phyloP scores from a whole-genome alignment of 2,113 vertebrate genomes.

The Crypturellus undulatus region DNA sequence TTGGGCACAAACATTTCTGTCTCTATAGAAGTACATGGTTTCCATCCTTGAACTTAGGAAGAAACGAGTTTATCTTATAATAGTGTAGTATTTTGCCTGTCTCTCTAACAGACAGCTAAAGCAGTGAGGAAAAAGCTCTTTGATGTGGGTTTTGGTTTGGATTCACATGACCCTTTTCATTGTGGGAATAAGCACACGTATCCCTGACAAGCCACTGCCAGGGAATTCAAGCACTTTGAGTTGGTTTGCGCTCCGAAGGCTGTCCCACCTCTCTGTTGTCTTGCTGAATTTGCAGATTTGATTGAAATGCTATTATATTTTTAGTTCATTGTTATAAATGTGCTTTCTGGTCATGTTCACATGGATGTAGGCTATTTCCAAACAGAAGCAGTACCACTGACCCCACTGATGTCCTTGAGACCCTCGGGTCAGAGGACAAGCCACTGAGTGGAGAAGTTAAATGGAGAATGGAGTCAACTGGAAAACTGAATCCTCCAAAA shows the following conservation, averaged over 20 bases:
- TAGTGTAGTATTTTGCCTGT: conserved; percentile 4
- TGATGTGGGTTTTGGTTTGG: not conserved
- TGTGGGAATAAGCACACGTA: not conserved
- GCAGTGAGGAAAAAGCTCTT: not conserved
- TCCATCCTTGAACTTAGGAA: not conserved
- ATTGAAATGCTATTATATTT: not conserved
- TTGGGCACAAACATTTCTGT: not conserved
- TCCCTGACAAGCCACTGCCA: not conserved
- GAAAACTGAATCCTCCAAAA: not conserved
- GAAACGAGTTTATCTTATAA: not conserved
- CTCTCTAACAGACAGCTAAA: conserved; percentile 27
- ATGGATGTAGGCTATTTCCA: not conserved
- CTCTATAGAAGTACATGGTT: not conserved
- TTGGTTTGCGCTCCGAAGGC: not conserved
- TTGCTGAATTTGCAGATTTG: not conserved
- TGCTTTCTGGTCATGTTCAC: not conserved
- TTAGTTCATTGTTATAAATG: not conserved
- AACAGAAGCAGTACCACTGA: not conserved
- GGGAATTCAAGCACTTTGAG: not conserved
- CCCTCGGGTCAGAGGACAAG: not conserved
- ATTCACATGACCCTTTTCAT: not conserved
- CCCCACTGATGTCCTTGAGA: not conserved
- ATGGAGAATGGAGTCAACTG: not conserved
- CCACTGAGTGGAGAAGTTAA: not conserved
- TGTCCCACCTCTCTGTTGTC: not conserved